phyloP scores from a whole-genome alignment of 1,140 invertebrate genomes.

The Bombyx mori region ASM3026992v2 NC_085116.1:13985501-13986000 shows the following conservation, averaged over 20 bases:
- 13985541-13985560: constrained; percentile 36
- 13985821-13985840: no score
- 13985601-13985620: constrained; percentile 48
- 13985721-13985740: no score
- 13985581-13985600: constrained; percentile 37
- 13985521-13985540: constrained; percentile 20
- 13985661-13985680: constrained; percentile 31
- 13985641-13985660: constrained; percentile 28
- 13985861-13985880: no score
- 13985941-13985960: no score
- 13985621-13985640: constrained; percentile 43
- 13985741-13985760: no score
- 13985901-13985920: no score
- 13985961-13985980: no score
- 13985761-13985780: no score
- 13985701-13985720: background rate
- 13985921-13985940: no score
- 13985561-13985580: constrained; percentile 36
- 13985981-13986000: no score
- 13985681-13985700: constrained; percentile 20
- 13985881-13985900: no score
- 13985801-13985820: background rate
- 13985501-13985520: no score
- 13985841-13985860: background rate
- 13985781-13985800: background rate